A percentile compares a stretch with the other conserved stretches of the same genome.
Evolutionary conservation across 2,797 vertebrate species (phyloP).

Genomic region (Enteromius mattozi): DNA sequence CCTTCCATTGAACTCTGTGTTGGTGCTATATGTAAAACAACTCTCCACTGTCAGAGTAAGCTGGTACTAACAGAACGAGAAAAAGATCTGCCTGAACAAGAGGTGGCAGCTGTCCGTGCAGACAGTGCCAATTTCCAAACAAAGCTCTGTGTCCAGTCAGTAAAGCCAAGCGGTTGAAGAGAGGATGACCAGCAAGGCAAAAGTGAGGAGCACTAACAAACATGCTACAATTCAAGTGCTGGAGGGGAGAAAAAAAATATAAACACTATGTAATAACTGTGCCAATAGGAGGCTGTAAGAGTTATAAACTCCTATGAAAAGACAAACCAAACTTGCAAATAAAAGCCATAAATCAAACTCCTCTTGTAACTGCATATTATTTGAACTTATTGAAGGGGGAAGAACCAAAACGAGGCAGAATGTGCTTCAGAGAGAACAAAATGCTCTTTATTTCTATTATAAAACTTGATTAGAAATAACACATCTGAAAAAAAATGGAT

Average conservation of each 20-base stretch:
- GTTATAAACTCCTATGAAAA: conserved; percentile 9
- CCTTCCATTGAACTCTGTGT: conserved; percentile 5
- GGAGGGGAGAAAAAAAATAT: conserved; percentile 28
- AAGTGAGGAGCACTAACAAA: conserved; percentile 45
- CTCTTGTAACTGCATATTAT: background rate
- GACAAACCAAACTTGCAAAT: background rate
- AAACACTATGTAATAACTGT: conserved; percentile 5
- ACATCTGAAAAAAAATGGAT: background rate
- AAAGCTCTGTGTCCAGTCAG: conserved; percentile 56
- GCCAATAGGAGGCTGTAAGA: background rate
- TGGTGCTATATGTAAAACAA: conserved; percentile 47
- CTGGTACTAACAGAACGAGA: conserved; percentile 63
- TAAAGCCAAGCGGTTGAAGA: conserved; percentile 42
- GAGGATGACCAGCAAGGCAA: conserved; percentile 45
- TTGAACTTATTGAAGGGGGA: background rate
- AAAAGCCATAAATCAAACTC: background rate
- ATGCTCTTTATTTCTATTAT: background rate
- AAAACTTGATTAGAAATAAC: background rate
- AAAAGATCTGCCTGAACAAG: conserved; percentile 48
- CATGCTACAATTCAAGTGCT: conserved; percentile 7
- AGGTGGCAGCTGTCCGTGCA: conserved; percentile 57
- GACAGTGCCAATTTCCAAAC: conserved; percentile 57
- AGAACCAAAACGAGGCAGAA: conserved; percentile 4
- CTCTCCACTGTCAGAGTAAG: conserved; percentile 51
- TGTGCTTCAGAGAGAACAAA: conserved; percentile 12